These are phyloP conservation scores for Dicerorhinus sumatrensis DNA, from an alignment of 2,113 vertebrate genomes.

Conservation along the genomic window DNA sequence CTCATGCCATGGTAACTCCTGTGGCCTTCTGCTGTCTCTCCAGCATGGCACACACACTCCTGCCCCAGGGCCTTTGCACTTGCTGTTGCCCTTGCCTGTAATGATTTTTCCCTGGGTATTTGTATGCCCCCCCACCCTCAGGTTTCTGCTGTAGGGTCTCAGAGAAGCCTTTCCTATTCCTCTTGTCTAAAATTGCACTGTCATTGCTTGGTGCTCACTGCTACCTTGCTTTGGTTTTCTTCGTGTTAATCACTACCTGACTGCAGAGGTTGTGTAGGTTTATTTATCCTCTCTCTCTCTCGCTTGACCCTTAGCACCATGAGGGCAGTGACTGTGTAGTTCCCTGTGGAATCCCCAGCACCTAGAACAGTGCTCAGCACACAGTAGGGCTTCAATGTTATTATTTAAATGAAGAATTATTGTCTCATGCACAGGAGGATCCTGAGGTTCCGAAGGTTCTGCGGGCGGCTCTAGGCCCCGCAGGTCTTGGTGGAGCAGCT, in stretches of 20 bases:
- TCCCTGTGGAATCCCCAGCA: not conserved
- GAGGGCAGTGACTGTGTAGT: not conserved
- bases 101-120: not conserved
- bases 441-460: not conserved
- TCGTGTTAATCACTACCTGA: rapidly evolving
- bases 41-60: not conserved
- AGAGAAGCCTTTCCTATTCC: not conserved
- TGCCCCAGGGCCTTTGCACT: not conserved
- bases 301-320: not conserved
- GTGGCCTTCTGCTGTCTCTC: not conserved
- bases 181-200: too few relatives aligned
- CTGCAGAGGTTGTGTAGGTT: rapidly evolving
- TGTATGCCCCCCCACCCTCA: too few relatives aligned
- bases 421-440: not conserved
- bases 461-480: not conserved
- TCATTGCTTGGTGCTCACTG: not conserved
- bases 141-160: not conserved
- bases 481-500: too few relatives aligned
- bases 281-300: not conserved
- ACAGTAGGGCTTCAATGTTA: not conserved
- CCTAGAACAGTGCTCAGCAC: not conserved
- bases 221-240: not conserved
- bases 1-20: not conserved
- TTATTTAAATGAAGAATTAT: not conserved
- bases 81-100: not conserved